Evolutionary conservation across 2,888 invertebrate species (phyloP).

Genomic region (Sphaerophoria rueppellii): DNA sequence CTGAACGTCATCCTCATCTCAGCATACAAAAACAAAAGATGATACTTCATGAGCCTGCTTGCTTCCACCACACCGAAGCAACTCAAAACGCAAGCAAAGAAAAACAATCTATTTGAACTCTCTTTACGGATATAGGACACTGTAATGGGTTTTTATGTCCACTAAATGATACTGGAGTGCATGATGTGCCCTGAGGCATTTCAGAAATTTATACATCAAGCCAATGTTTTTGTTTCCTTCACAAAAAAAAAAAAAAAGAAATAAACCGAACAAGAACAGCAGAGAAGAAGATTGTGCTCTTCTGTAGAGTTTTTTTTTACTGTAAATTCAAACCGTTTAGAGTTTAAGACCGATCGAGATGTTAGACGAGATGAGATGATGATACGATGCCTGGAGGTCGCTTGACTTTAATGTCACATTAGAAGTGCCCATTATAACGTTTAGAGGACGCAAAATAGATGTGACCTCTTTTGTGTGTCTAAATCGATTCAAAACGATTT

Average conservation of each 20-base stretch:
- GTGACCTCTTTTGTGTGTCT: constrained; percentile 52
- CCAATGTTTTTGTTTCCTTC: not conserved
- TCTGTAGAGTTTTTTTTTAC: constrained; percentile 8
- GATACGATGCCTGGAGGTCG: constrained; percentile 60
- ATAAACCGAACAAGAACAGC: not conserved
- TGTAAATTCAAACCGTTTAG: constrained; percentile 53
- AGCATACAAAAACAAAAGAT: not conserved
- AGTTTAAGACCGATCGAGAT: constrained; percentile 47
- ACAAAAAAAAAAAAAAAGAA: constrained; percentile 6
- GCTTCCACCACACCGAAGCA: constrained; percentile 2
- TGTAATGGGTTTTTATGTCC: constrained; percentile 73
- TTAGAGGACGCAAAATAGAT: constrained; percentile 31
- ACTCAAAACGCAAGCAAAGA: not conserved
- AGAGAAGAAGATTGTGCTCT: constrained; percentile 42
- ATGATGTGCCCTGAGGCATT: constrained; percentile 66
- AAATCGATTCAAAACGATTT: constrained; percentile 25
- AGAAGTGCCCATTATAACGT: constrained; percentile 59
- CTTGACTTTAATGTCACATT: constrained; percentile 70
- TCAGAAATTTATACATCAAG: constrained; percentile 40
- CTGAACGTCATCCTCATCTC: constrained; percentile 21
- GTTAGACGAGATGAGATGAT: constrained; percentile 63
- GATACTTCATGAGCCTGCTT: constrained; percentile 3
- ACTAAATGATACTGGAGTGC: constrained; percentile 72
- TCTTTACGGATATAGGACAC: constrained; percentile 70
- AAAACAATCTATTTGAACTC: constrained; percentile 73